These are phyloP conservation scores for roundworm (Caenorhabditis elegans) DNA, from an alignment of 1,140 invertebrate species.

Conservation along the genomic window WBcel235 BX284603.4:12916501-12917000, in stretches of 20 bases:
- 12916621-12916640: neutral
- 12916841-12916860: slow-evolving; percentile 53
- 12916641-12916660: no score
- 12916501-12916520: slow-evolving; percentile 51
- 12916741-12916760: slow-evolving; percentile 45
- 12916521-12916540: slow-evolving; percentile 52
- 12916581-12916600: neutral
- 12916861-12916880: slow-evolving; percentile 52
- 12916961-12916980: no score
- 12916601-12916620: neutral
- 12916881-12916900: slow-evolving; percentile 50
- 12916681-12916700: no score
- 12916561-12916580: neutral
- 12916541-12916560: slow-evolving; percentile 50
- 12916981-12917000: no score
- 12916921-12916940: slow-evolving; percentile 44
- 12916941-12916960: no score
- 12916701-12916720: neutral
- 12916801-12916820: slow-evolving; percentile 50
- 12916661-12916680: no score
- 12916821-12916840: slow-evolving; percentile 49
- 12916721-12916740: slow-evolving; percentile 44
- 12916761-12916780: slow-evolving; percentile 29
- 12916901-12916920: slow-evolving; percentile 50
- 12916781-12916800: slow-evolving; percentile 46